These are phyloP conservation scores for Strix uralensis DNA, from an alignment of 2,113 vertebrate species.

Conservation along the genomic window DNA sequence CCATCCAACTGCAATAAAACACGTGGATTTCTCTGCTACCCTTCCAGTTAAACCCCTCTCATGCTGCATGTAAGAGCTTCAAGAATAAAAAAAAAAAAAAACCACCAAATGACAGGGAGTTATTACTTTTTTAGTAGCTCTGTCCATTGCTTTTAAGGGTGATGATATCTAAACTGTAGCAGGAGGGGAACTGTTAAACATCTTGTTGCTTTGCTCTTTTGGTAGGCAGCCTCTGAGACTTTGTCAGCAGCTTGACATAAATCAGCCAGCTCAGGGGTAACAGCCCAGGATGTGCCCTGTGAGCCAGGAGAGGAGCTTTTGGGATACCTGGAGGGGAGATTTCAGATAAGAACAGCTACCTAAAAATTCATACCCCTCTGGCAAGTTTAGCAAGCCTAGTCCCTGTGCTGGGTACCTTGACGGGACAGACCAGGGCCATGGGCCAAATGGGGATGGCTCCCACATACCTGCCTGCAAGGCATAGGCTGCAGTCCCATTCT, in stretches of 20 bases:
- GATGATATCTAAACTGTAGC: background rate
- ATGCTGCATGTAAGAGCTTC: constrained; percentile 29
- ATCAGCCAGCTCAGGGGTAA: background rate
- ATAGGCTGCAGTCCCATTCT: background rate
- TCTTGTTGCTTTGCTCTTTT: background rate
- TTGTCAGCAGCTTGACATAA: background rate
- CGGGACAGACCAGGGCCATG: background rate
- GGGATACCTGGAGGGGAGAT: background rate
- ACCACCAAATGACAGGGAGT: background rate
- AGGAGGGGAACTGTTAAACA: background rate
- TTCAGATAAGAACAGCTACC: background rate
- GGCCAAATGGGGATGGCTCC: fast-evolving
- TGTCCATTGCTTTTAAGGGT: background rate
- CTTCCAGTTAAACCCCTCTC: constrained; percentile 55
- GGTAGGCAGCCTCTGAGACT: background rate
- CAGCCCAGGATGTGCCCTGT: background rate
- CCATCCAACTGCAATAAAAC: constrained; percentile 62
- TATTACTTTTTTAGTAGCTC: constrained; percentile 56
- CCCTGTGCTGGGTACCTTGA: background rate
- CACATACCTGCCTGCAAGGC: background rate
- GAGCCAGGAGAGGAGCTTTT: background rate
- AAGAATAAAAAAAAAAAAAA: background rate
- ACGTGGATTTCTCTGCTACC: constrained; percentile 57
- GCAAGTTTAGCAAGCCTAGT: background rate
- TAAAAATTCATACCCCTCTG: background rate